Evolutionary conservation across 2,888 invertebrate genomes (phyloP).

Genomic region (Platycheirus albimanus): DNA sequence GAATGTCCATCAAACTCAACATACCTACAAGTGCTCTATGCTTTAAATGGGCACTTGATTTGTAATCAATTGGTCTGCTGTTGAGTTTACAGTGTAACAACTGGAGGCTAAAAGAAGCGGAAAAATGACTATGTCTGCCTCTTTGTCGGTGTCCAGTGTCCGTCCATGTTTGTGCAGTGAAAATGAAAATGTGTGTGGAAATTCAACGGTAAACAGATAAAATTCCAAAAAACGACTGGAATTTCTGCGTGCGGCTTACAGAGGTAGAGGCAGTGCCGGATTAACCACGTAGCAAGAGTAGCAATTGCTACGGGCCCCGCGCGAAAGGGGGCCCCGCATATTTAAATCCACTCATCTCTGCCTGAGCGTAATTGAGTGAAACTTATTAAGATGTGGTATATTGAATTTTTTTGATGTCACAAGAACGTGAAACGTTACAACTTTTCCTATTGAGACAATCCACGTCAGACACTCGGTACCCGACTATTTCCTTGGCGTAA

Average conservation of each 20-base stretch:
- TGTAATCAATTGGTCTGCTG: conserved; percentile 30
- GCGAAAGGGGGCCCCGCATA: too few species aligned
- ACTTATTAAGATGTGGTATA: too few species aligned
- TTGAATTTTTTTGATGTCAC: too few species aligned
- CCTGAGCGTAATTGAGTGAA: too few species aligned
- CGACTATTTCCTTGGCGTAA: too few species aligned
- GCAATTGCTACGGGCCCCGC: too few species aligned
- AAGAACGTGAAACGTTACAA: too few species aligned
- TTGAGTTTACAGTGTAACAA: conserved; percentile 22
- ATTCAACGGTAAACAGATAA: conserved; percentile 36
- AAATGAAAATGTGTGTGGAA: conserved; percentile 40
- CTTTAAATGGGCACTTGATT: conserved; percentile 34
- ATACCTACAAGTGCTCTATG: background rate
- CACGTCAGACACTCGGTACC: too few species aligned
- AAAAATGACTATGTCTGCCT: conserved; percentile 21
- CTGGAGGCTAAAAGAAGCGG: background rate
- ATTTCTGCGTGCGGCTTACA: conserved; percentile 36
- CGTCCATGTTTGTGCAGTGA: conserved; percentile 19
- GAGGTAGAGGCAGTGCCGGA: background rate
- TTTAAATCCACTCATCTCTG: too few species aligned
- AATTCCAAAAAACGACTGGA: conserved; percentile 46
- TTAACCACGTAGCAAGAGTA: background rate
- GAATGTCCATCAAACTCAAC: background rate
- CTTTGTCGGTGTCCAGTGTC: conserved; percentile 49
- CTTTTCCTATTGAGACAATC: too few species aligned